Percentiles rank a stretch among this genome's conserved stretches.
Conservation (phyloP, 2,888 invertebrate species). For the Leucania comma region DNA sequence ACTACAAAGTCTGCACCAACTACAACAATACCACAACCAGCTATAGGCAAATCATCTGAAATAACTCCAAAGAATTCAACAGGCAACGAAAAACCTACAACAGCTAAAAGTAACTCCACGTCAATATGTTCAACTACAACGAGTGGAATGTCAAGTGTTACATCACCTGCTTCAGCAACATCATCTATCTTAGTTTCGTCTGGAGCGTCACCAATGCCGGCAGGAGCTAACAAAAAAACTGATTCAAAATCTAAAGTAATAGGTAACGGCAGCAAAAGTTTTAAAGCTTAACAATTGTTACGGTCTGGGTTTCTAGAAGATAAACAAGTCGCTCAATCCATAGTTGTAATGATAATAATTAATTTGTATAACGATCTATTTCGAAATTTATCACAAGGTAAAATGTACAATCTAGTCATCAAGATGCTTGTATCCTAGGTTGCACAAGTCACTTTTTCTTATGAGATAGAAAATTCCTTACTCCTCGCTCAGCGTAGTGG, state of each 20-base stretch:
- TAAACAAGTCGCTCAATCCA: constrained; percentile 76
- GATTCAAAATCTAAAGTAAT: constrained; percentile 67
- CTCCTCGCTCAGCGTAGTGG: constrained; percentile 49
- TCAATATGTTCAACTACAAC: constrained; percentile 26
- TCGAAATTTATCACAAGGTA: constrained; percentile 39
- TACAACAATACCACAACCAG: constrained; percentile 39
- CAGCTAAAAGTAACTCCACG: constrained; percentile 22
- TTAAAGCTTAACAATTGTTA: constrained; percentile 72
- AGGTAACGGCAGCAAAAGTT: constrained; percentile 65
- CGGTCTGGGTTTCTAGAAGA: constrained; percentile 64
- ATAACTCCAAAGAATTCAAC: constrained; percentile 38
- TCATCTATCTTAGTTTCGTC: constrained; percentile 20
- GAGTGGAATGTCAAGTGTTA: constrained; percentile 31
- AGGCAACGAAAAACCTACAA: constrained; percentile 45
- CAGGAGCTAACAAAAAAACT: constrained; percentile 59
- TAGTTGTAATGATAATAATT: constrained; percentile 71
- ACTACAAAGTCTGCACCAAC: constrained; percentile 33
- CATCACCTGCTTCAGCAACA: constrained; percentile 26
- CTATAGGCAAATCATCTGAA: constrained; percentile 39
- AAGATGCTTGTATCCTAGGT: constrained; percentile 52
- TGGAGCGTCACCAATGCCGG: constrained; percentile 39
- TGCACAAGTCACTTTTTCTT: constrained; percentile 48
- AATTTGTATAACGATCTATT: constrained; percentile 51
- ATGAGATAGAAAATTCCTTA: constrained; percentile 48
- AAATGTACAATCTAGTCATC: constrained; percentile 48